These are phyloP conservation scores for Drosophila tani DNA, from an alignment of 1,140 invertebrate genomes.

Conservation along the genomic window DNA sequence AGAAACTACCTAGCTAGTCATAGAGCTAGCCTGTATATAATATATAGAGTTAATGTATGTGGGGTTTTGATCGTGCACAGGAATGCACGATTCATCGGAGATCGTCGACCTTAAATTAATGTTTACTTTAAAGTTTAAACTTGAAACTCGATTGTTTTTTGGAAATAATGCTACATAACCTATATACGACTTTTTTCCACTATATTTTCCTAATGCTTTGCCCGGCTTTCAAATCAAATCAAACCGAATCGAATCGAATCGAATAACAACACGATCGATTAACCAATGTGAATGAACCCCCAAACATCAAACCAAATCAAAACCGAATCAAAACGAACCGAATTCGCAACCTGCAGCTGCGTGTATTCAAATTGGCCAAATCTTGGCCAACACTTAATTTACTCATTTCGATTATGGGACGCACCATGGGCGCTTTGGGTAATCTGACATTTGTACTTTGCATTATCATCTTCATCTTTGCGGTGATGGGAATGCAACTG, in stretches of 20 bases:
- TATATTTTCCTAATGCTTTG: constrained; percentile 83
- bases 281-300: constrained; percentile 33
- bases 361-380: constrained; percentile 99
- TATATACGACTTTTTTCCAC: constrained; percentile 56
- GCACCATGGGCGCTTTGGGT: constrained; percentile 97
- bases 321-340: constrained; percentile 28
- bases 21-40: constrained; percentile 18
- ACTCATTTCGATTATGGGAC: constrained; percentile 98
- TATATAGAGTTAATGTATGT: constrained; percentile 12
- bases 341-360: constrained; percentile 89
- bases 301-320: constrained; percentile 22
- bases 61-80: constrained; percentile 50
- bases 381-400: constrained; percentile 99
- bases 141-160: constrained; percentile 45
- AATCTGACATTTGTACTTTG: constrained; percentile 97
- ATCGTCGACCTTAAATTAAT: constrained; percentile 8
- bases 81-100: constrained; percentile 35
- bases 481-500: constrained; percentile 98
- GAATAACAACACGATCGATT: constrained; percentile 22
- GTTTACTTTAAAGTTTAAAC: constrained; percentile 14
- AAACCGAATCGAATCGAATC: constrained; percentile 23
- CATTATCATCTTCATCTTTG: constrained; percentile 99
- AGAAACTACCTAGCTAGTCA: constrained; percentile 18
- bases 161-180: constrained; percentile 51
- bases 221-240: constrained; percentile 75